phyloP scores from a whole-genome alignment of 2,797 vertebrate genomes.

The Karalla daura region DNA sequence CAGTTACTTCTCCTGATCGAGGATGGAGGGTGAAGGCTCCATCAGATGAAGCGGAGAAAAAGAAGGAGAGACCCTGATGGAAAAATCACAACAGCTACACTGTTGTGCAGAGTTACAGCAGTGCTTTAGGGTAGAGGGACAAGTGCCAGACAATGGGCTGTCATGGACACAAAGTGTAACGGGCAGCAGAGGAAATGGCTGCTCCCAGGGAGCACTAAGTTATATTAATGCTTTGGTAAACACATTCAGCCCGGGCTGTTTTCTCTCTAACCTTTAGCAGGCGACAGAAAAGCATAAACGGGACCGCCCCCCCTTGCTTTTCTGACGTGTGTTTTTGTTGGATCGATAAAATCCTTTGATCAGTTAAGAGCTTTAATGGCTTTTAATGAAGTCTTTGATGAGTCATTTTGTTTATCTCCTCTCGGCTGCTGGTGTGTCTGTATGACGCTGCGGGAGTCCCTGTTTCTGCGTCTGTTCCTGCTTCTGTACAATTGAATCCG shows the following conservation, averaged over 20 bases:
- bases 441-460: too few relatives aligned
- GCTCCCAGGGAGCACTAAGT: background rate
- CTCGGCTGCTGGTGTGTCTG: background rate
- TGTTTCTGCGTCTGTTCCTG: background rate
- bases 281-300: constrained; percentile 13
- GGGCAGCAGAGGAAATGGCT: background rate
- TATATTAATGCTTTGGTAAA: constrained; percentile 12
- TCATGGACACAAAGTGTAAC: constrained; percentile 12
- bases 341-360: constrained; percentile 45
- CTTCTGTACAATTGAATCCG: constrained; percentile 2
- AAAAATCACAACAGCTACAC: too few relatives aligned
- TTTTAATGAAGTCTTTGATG: constrained; percentile 31
- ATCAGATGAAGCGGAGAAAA: too few relatives aligned
- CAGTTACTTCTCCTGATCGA: too few relatives aligned
- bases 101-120: background rate
- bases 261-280: constrained; percentile 12
- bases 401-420: constrained; percentile 3
- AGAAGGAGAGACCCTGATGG: too few relatives aligned
- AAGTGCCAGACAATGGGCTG: constrained; percentile 6
- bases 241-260: constrained; percentile 2
- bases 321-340: constrained; percentile 16
- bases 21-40: too few relatives aligned
- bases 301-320: background rate
- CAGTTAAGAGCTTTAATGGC: constrained; percentile 41
- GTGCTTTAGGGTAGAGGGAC: background rate